Evolutionary conservation across 2,797 vertebrate genomes (phyloP).

Genomic region (Acanthopagrus latus): DNA sequence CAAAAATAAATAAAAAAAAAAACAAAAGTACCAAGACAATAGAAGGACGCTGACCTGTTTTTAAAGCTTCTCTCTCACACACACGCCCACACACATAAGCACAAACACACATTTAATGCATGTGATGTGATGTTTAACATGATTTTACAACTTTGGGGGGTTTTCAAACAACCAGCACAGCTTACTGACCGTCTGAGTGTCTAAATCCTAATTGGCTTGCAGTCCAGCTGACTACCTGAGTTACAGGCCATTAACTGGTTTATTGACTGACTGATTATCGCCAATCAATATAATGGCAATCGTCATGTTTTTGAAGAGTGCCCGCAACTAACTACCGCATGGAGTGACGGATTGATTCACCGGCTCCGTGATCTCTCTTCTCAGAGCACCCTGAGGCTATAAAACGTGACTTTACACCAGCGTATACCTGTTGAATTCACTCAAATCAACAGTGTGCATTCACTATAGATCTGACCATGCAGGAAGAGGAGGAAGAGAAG

Average conservation of each 20-base stretch:
- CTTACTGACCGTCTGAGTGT: neutral
- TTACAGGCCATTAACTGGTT: slow-evolving; percentile 16
- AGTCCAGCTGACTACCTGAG: neutral
- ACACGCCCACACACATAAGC: neutral
- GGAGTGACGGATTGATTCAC: slow-evolving; percentile 7
- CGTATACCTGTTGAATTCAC: slow-evolving; percentile 18
- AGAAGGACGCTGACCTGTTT: slow-evolving; percentile 16
- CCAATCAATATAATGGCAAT: neutral
- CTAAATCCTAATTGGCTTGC: slow-evolving; percentile 10
- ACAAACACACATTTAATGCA: neutral
- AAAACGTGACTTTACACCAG: slow-evolving; percentile 2
- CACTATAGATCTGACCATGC: slow-evolving; percentile 31
- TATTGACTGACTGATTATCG: slow-evolving; percentile 24
- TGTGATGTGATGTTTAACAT: neutral
- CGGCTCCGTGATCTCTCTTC: neutral
- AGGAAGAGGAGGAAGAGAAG: slow-evolving; percentile 5
- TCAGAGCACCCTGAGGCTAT: neutral
- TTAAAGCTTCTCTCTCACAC: neutral
- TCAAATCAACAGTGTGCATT: slow-evolving; percentile 44
- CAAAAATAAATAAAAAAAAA: slow-evolving; percentile 47
- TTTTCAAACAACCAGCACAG: neutral
- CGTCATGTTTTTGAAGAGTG: neutral
- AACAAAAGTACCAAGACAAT: neutral
- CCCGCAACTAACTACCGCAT: neutral
- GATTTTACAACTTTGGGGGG: neutral